phyloP scores from a whole-genome alignment of 2,113 vertebrate genomes.

The Neofelis nebulosa region DNA sequence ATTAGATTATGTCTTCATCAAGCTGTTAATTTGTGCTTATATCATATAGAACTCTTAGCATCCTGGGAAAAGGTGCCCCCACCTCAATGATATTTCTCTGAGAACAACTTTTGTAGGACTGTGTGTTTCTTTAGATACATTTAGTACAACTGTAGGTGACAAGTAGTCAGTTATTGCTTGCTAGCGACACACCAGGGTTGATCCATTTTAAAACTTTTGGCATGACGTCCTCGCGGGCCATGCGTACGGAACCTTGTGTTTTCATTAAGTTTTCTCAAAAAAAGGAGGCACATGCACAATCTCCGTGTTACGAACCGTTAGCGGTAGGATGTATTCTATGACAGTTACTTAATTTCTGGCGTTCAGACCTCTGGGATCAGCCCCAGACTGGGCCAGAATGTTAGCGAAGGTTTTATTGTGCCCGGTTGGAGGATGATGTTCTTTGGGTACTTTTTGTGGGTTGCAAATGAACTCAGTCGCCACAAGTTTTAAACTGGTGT shows the following conservation, averaged over 20 bases:
- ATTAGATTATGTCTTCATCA: constrained; percentile 89
- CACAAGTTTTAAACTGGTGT: constrained; percentile 99
- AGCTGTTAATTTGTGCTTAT: constrained; percentile 92
- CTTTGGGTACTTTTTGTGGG: constrained; percentile 88
- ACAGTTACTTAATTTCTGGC: constrained; percentile 85
- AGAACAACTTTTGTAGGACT: constrained; percentile 93
- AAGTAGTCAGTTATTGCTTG: constrained; percentile 95
- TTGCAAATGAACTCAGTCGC: constrained; percentile 95
- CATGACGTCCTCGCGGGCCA: constrained; percentile 89
- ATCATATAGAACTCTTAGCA: constrained; percentile 91
- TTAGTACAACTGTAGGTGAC: constrained; percentile 94
- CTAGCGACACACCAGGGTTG: constrained; percentile 96
- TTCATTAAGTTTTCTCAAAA: constrained; percentile 82
- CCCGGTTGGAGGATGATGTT: constrained; percentile 87
- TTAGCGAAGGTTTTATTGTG: constrained; percentile 87
- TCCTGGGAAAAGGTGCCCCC: constrained; percentile 90
- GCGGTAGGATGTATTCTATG: constrained; percentile 85
- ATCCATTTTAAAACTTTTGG: constrained; percentile 98
- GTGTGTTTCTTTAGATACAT: constrained; percentile 97
- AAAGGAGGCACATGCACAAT: constrained; percentile 79
- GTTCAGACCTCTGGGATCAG: constrained; percentile 81
- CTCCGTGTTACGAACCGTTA: constrained; percentile 85
- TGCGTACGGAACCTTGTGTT: constrained; percentile 84
- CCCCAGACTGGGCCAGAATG: constrained; percentile 80
- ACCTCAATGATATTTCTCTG: constrained; percentile 91